Evolutionary conservation across 2,113 vertebrate genomes (phyloP), one percentile per base, ranked within the genome.

Genomic region (Ibidorhyncha struthersii): DNA sequence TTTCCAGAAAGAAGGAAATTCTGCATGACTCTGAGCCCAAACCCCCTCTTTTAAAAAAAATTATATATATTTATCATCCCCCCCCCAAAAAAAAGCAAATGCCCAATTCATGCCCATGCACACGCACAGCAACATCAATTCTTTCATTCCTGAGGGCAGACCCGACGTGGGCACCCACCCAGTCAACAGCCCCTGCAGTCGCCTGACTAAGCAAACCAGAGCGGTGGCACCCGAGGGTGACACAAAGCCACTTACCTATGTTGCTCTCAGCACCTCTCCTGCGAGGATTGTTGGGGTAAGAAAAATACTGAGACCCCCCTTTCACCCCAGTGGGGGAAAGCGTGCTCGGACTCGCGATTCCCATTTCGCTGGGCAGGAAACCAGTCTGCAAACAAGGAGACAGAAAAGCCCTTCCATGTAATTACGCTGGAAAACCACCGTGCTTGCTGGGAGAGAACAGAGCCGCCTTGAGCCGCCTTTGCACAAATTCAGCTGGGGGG

Each of bases 321-420:
- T 99, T 99, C 56, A 98, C 92, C 53, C 99, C 99, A 0, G 99
- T 99, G 56, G 99, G 99, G 50, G 99, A 99, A 90, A 99, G 98
- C 0, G 99, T 98, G 97, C 99, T 99, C 0, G 99, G 98, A 76
- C 98, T 99, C 34, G 98, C 96, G 86, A 99, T 99, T 55, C 98
- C 98, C 96, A 99, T 98, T 71, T 99, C 99, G 2, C 98, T 96
- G 14, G 99, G 98, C 92, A 99, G 98, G 97, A 99, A 99, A 94
- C 99, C 98, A 16, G 98, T 96, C 99, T 99, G 95, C 8, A 87
- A 90, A 94, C 13, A 74, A 70, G 53, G 52, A 61, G 55, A 78
- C 25, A 91, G 74, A 86, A 71, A 92, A 94, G 12, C 36, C 72
- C 74, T 83, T 73, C 78, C 70, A 49, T 96, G 89, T 76, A 49